phyloP scores from a whole-genome alignment of 2,888 invertebrate species.

The Adelognathus sp. region DNA sequence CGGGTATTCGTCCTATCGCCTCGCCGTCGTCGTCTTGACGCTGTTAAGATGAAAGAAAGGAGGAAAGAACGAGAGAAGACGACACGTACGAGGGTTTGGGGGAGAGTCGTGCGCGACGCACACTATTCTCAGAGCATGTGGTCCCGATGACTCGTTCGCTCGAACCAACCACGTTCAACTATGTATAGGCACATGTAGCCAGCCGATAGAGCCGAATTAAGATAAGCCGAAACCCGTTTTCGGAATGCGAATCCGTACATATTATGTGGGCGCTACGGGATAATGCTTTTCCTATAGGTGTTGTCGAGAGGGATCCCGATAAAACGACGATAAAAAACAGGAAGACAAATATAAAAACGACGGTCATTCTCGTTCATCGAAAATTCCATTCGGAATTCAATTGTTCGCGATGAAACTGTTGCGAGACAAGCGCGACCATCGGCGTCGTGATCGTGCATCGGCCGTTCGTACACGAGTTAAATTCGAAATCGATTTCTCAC shows the following conservation, averaged over 20 bases:
- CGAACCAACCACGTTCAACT: slow-evolving; percentile 39
- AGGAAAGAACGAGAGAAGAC: slow-evolving; percentile 43
- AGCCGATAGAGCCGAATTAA: slow-evolving; percentile 60
- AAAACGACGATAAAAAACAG: slow-evolving; percentile 25
- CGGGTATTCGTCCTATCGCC: slow-evolving; percentile 47
- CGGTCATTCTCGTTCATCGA: slow-evolving; percentile 3
- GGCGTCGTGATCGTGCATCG: background rate
- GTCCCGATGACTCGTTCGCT: slow-evolving; percentile 53
- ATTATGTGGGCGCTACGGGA: slow-evolving; percentile 61
- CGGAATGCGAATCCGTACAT: slow-evolving; percentile 66
- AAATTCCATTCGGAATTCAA: slow-evolving; percentile 22
- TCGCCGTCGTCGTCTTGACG: slow-evolving; percentile 14
- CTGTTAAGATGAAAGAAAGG: slow-evolving; percentile 46
- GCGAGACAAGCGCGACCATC: background rate
- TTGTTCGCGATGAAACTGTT: slow-evolving; percentile 18
- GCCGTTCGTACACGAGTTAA: background rate
- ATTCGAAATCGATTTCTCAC: background rate
- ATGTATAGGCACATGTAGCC: slow-evolving; percentile 6
- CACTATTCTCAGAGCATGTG: slow-evolving; percentile 60
- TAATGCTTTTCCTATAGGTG: slow-evolving; percentile 55
- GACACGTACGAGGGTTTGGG: background rate
- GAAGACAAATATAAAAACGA: slow-evolving; percentile 36
- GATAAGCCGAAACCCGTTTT: slow-evolving; percentile 67
- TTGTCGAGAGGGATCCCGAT: slow-evolving; percentile 10
- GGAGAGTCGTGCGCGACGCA: slow-evolving; percentile 35